Evolutionary conservation across 2,113 vertebrate genomes (phyloP).

Genomic region (Hirundichthys speculiger): DNA sequence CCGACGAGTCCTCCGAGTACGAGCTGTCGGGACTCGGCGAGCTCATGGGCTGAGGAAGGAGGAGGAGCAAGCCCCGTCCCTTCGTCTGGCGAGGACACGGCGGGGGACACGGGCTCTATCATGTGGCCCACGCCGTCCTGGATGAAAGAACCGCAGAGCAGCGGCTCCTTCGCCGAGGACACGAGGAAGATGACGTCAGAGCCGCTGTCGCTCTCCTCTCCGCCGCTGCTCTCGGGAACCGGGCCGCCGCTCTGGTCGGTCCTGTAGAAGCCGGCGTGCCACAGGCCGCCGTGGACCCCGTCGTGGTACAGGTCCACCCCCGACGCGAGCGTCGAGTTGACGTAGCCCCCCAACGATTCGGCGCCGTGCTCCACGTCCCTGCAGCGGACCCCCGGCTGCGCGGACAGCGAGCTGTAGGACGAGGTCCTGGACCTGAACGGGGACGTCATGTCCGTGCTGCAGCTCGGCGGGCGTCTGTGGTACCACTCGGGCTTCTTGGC

Average conservation of each 20-base stretch:
- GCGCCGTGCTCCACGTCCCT: conserved; percentile 47
- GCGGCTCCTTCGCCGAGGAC: conserved; percentile 64
- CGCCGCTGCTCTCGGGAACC: conserved; percentile 62
- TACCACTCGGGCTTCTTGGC: conserved; percentile 74
- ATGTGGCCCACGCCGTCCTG: conserved; percentile 56
- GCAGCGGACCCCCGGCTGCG: conserved; percentile 35
- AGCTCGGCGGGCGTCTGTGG: conserved; percentile 53
- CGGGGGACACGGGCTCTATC: conserved; percentile 56
- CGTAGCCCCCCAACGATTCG: conserved; percentile 47
- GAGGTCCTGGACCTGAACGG: conserved; percentile 50
- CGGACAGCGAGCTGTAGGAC: conserved; percentile 26
- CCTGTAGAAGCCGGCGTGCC: conserved; percentile 62
- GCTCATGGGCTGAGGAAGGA: conserved; percentile 59
- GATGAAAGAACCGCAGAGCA: conserved; percentile 60
- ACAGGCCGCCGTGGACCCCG: conserved; percentile 49
- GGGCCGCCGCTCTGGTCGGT: conserved; percentile 15
- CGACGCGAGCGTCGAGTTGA: conserved; percentile 31
- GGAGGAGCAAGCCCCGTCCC: conserved; percentile 48
- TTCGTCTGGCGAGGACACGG: conserved; percentile 50
- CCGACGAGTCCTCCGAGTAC: conserved; percentile 64
- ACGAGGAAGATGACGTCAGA: conserved; percentile 75
- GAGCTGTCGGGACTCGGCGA: conserved; percentile 69
- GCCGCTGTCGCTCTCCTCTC: conserved; percentile 70
- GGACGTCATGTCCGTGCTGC: conserved; percentile 41
- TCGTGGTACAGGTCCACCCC: conserved; percentile 57